These are phyloP conservation scores for Metalampra italica DNA, from an alignment of 2,888 invertebrate species.

Conservation along the genomic window DNA sequence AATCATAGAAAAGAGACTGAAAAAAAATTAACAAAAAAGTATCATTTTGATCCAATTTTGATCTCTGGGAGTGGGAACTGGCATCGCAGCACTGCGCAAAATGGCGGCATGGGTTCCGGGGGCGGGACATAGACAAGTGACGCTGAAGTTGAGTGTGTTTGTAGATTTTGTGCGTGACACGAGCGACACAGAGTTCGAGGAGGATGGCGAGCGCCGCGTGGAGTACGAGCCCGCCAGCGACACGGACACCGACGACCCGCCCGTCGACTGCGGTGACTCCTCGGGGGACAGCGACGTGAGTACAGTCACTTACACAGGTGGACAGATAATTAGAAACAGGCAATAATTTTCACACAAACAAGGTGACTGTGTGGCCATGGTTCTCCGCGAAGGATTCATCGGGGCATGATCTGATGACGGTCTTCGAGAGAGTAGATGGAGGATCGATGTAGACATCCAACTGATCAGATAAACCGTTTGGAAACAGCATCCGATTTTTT, in stretches of 20 bases:
- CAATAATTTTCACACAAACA: no score
- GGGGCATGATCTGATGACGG: no score
- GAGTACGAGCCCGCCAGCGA: conserved; percentile 77
- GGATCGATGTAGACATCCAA: no score
- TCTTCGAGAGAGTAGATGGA: no score
- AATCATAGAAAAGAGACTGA: conserved; percentile 16
- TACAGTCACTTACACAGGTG: conserved; percentile 7
- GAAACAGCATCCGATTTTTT: no score
- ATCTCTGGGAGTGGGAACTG: conserved; percentile 3
- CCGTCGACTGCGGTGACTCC: conserved; percentile 50
- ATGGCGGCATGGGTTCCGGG: background rate
- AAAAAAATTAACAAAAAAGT: conserved; percentile 15
- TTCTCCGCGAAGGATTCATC: no score
- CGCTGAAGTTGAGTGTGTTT: conserved; percentile 36
- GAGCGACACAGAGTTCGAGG: conserved; percentile 62
- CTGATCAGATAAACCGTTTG: no score
- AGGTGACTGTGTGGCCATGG: no score
- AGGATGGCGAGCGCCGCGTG: conserved; percentile 26
- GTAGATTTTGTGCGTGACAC: conserved; percentile 77
- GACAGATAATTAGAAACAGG: no score
- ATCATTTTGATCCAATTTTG: conserved; percentile 10
- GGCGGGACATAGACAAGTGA: conserved; percentile 7
- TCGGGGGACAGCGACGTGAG: conserved; percentile 77
- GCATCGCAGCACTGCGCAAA: background rate
- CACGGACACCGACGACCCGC: conserved; percentile 66